Evolutionary conservation across 1,140 invertebrate species (phyloP), one percentile per base, ranked within the genome.

Genomic region (Cotesia typhae): DNA sequence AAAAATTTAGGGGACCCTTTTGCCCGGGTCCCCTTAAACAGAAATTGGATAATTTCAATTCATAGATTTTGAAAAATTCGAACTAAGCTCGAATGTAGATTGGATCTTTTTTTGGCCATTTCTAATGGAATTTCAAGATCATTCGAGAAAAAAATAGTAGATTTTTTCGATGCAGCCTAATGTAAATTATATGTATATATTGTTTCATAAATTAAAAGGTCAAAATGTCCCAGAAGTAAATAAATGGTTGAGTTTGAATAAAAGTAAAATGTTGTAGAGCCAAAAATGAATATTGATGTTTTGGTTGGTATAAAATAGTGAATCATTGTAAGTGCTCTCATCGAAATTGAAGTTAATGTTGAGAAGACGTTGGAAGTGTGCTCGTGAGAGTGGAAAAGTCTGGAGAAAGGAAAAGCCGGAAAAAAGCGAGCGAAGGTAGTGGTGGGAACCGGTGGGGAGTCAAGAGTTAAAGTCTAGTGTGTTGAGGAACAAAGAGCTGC

Each of bases 331-430:
- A 47, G 64, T 66, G 20, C 38, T 66, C 38, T 66, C 38, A 38
- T 66, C 47, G 36, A 66, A 10, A 66, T 47, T 66, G n/a, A 38
- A 51, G 64, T 66, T 66, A 66, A 52, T 17, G 64, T 66, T 52
- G 64, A 66, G 64, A 66, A 51, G 64, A 47, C 38, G 38, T 47
- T 7, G 47, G 38, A 41, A 51, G 38, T 66, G 36, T 38, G 14
- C 57, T 20, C 9, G 57, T 17, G 47, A 66, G 47, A 38, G 47
- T 17, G 28, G 4, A 66, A 65, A 65, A 52, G 64, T 66, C 47
- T 66, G 20, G 61, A 64, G 61, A 47, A 47, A 47, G 64, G 38
- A 66, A 66, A 66, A 66, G 6, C 59, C n/a, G 36, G 41, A 7
- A 65, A 65, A 37, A 65, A 38, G 63, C 41, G 63, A 65, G 36